Evolutionary conservation across 2,888 invertebrate species (phyloP).

Genomic region (Philopedon plagiatum): DNA sequence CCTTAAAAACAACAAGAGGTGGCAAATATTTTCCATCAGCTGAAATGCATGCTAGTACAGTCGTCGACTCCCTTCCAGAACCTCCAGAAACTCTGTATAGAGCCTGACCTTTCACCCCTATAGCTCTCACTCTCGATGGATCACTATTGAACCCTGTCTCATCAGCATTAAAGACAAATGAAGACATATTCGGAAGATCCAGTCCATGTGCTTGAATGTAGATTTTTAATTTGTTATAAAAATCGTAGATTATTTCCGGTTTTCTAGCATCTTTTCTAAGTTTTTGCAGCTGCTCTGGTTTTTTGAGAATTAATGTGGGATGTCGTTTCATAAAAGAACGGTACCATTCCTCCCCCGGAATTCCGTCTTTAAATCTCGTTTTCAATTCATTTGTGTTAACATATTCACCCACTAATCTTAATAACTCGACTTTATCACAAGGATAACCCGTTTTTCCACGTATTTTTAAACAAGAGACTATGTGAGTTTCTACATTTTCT

Average conservation of each 20-base stretch:
- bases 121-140: conserved; percentile 53
- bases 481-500: too few relatives aligned
- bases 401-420: too few relatives aligned
- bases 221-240: conserved; percentile 53
- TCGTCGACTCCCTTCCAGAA: conserved; percentile 56
- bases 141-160: conserved; percentile 56
- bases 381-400: too few relatives aligned
- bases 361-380: conserved; percentile 7
- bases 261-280: conserved; percentile 49
- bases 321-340: conserved; percentile 21
- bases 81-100: conserved; percentile 54
- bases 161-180: conserved; percentile 56
- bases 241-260: conserved; percentile 54
- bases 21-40: conserved; percentile 54
- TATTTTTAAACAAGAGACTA: too few relatives aligned
- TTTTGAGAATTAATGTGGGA: conserved; percentile 37
- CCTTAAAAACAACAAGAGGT: conserved; percentile 57
- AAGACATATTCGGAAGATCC: conserved; percentile 20
- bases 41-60: conserved; percentile 54
- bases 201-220: conserved; percentile 35
- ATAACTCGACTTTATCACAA: too few relatives aligned
- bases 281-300: conserved; percentile 35
- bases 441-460: too few relatives aligned
- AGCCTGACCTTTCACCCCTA: conserved; percentile 55
- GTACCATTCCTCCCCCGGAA: conserved; percentile 29